Evolutionary conservation across 2,888 invertebrate genomes (phyloP).

Genomic region (Adineta ricciae): DNA sequence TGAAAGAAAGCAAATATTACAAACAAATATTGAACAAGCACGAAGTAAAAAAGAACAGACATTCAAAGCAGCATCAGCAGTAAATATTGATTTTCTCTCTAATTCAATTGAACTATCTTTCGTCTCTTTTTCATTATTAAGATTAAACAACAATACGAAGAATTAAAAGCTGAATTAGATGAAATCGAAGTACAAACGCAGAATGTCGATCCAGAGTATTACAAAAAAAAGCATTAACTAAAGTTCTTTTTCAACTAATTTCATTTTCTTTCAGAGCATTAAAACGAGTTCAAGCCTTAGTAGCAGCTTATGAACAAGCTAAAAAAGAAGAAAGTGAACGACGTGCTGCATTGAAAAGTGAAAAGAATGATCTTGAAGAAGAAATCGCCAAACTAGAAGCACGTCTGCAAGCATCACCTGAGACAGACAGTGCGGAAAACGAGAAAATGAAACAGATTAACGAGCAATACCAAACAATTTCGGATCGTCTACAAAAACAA

Average conservation of each 20-base stretch:
- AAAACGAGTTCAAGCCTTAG: slow-evolving; percentile 52
- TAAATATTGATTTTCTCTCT: not conserved
- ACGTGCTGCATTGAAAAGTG: slow-evolving; percentile 62
- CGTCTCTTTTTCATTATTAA: not conserved
- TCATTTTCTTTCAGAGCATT: slow-evolving; percentile 38
- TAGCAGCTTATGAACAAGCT: slow-evolving; percentile 62
- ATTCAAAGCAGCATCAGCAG: not conserved
- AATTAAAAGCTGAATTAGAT: not conserved
- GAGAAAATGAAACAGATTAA: slow-evolving; percentile 46
- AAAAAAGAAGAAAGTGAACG: slow-evolving; percentile 65
- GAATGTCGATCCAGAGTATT: not conserved
- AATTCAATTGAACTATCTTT: too few relatives aligned
- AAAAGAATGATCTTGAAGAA: slow-evolving; percentile 44
- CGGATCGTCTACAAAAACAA: slow-evolving; percentile 49
- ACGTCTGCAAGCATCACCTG: slow-evolving; percentile 38
- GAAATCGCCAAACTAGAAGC: slow-evolving; percentile 44
- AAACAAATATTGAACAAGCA: not conserved
- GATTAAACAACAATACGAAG: not conserved
- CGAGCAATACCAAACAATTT: slow-evolving; percentile 47
- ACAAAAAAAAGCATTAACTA: too few relatives aligned
- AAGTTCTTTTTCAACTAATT: too few relatives aligned
- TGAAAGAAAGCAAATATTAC: not conserved
- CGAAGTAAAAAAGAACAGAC: not conserved
- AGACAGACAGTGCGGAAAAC: slow-evolving; percentile 45
- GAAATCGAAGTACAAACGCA: not conserved